Conservation (phyloP, 2,113 vertebrate genomes). For the Chrysochloris asiatica region DNA sequence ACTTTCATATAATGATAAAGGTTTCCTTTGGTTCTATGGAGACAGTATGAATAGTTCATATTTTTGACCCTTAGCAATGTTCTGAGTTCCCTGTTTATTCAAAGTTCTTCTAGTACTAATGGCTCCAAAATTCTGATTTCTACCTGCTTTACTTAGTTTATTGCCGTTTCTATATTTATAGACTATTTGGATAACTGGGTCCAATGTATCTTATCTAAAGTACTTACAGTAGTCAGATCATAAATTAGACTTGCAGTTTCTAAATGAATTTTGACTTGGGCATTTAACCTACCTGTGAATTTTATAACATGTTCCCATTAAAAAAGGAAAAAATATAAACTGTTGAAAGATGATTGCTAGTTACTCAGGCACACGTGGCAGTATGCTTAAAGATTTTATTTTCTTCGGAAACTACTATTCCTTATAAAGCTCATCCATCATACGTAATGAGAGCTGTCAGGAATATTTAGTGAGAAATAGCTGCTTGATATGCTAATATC, state of each 20-base stretch:
- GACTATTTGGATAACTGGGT: conserved; percentile 42
- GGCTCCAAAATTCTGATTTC: conserved; percentile 14
- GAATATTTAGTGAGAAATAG: conserved; percentile 92
- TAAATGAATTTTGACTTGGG: conserved; percentile 83
- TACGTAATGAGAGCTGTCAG: conserved; percentile 92
- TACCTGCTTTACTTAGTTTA: conserved; percentile 26
- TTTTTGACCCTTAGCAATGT: neutral
- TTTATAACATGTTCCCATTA: conserved; percentile 77
- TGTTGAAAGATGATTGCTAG: conserved; percentile 78
- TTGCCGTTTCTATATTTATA: conserved; percentile 66
- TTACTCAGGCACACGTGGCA: conserved; percentile 77
- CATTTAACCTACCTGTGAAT: conserved; percentile 83
- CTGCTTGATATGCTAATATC: conserved; percentile 94
- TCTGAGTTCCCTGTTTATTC: neutral
- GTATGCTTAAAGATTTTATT: conserved; percentile 84
- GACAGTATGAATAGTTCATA: neutral
- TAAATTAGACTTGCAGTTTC: conserved; percentile 78
- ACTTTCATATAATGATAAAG: neutral
- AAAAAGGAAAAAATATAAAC: conserved; percentile 79
- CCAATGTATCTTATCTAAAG: conserved; percentile 70
- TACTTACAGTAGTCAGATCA: conserved; percentile 76
- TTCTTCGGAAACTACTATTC: conserved; percentile 87
- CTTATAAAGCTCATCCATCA: conserved; percentile 94
- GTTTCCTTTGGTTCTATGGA: neutral
- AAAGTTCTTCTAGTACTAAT: neutral